phyloP scores from a whole-genome alignment of 2,888 invertebrate species.

The Plagodis pulveraria region DNA sequence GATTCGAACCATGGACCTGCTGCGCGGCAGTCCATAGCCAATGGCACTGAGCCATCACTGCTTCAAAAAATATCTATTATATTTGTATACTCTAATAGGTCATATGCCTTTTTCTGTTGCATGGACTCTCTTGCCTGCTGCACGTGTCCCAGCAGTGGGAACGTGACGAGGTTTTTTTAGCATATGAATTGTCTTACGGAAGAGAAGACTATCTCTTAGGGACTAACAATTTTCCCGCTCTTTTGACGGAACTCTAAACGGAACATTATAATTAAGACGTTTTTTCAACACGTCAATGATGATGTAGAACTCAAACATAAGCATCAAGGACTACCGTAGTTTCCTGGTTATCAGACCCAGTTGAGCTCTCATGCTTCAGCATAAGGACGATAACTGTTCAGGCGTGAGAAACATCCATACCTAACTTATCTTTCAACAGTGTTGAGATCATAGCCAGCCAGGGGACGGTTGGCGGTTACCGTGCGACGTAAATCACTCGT shows the following conservation, averaged over 20 bases:
- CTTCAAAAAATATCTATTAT: too few species aligned
- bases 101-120: too few species aligned
- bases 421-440: slow-evolving; percentile 27
- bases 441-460: slow-evolving; percentile 45
- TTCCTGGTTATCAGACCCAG: neutral
- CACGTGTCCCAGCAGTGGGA: too few species aligned
- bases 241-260: neutral
- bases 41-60: too few species aligned
- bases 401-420: slow-evolving; percentile 1
- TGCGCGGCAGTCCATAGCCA: too few species aligned
- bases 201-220: too few species aligned
- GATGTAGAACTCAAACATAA: neutral
- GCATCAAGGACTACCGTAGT: slow-evolving; percentile 1
- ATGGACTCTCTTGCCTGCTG: too few species aligned
- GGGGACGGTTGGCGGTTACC: slow-evolving; percentile 26
- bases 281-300: slow-evolving; percentile 17
- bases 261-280: slow-evolving; percentile 17
- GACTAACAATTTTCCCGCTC: too few species aligned
- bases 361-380: slow-evolving; percentile 5
- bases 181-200: too few species aligned
- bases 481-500: slow-evolving; percentile 68
- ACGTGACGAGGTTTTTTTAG: too few species aligned
- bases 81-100: too few species aligned
- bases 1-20: too few species aligned
- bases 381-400: slow-evolving; percentile 14